Conservation (phyloP, 2,888 invertebrate species). For the Euzetes globulus region DNA sequence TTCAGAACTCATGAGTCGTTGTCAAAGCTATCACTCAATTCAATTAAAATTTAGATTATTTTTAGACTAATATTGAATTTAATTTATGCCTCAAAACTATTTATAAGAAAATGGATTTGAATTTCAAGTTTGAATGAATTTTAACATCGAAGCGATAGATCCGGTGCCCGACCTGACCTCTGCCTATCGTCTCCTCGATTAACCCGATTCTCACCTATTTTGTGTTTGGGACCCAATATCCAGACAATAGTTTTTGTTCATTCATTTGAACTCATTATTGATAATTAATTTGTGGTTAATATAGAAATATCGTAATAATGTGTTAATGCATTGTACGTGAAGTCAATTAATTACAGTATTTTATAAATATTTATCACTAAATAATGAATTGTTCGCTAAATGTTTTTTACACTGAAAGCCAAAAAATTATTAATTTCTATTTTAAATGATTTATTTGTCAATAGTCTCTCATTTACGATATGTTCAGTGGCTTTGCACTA, state of each 20-base stretch:
- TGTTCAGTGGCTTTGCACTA: background rate
- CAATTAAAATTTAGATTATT: too few species aligned
- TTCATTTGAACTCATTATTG: constrained; percentile 16
- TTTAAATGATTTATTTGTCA: background rate
- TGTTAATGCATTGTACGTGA: constrained; percentile 16
- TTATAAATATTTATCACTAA: constrained; percentile 14
- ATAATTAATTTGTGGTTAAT: constrained; percentile 15
- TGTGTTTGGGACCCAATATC: background rate
- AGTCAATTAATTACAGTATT: constrained; percentile 2
- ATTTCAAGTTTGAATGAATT: background rate
- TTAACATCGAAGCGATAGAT: background rate
- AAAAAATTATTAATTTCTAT: background rate
- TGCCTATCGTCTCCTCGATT: too few species aligned
- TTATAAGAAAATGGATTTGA: too few species aligned
- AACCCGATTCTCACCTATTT: constrained; percentile 12
- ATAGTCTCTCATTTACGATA: background rate
- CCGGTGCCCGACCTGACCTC: background rate
- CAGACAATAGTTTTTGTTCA: background rate
- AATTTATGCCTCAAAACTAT: too few species aligned
- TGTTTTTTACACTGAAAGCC: background rate
- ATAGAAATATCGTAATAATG: constrained; percentile 10
- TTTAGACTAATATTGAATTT: too few species aligned
- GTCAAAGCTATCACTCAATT: too few species aligned
- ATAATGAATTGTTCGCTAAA: constrained; percentile 1
- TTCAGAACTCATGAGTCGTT: too few species aligned